Conservation (phyloP, 2,113 vertebrate species). For the Galbula dea region DNA sequence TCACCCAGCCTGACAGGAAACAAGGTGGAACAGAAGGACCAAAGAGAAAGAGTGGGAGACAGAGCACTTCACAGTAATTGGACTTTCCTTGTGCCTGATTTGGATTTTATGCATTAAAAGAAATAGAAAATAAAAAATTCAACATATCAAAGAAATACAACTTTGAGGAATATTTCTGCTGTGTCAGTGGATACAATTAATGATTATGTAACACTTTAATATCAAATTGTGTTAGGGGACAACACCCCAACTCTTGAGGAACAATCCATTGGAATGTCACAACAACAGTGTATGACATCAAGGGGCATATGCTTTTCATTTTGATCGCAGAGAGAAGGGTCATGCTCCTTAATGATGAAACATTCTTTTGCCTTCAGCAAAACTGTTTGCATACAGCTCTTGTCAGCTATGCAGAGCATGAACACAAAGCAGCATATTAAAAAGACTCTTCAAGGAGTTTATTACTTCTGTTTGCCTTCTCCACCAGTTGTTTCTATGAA, state of each 20-base stretch:
- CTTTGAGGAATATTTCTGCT: slow-evolving; percentile 66
- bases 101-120: slow-evolving; percentile 19
- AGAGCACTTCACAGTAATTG: slow-evolving; percentile 31
- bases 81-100: background rate
- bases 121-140: background rate
- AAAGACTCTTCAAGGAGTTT: slow-evolving; percentile 23
- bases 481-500: background rate
- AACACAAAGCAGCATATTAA: slow-evolving; percentile 33
- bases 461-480: background rate
- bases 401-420: background rate
- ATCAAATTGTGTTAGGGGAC: background rate
- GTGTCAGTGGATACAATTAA: slow-evolving; percentile 56
- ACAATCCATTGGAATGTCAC: background rate
- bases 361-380: slow-evolving; percentile 42
- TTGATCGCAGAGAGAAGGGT: slow-evolving; percentile 1
- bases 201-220: background rate
- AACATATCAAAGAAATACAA: background rate
- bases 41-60: background rate
- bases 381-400: slow-evolving; percentile 38
- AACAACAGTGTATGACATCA: background rate
- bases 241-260: background rate
- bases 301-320: background rate
- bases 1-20: slow-evolving; percentile 11
- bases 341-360: slow-evolving; percentile 32
- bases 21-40: background rate